Conservation (phyloP, 2,888 invertebrate genomes). For the Abrostola triplasia region DNA sequence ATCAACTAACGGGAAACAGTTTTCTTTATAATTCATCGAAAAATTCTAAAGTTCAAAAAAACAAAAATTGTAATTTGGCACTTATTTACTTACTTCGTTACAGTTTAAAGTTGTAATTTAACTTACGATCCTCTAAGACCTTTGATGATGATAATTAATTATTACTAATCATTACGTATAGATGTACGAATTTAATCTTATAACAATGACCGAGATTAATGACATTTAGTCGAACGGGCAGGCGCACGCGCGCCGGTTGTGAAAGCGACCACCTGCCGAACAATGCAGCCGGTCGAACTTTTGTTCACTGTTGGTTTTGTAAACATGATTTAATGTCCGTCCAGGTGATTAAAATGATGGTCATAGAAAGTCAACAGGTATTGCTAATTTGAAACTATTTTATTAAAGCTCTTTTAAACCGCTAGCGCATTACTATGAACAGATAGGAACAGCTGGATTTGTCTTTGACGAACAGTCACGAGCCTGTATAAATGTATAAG, state of each 20-base stretch:
- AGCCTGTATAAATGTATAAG: no score
- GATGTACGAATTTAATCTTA: conserved; percentile 37
- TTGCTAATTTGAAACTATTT: neutral
- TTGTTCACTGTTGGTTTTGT: conserved; percentile 17
- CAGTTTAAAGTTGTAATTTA: no score
- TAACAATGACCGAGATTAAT: conserved; percentile 60
- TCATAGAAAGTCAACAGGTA: neutral
- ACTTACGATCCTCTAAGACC: no score
- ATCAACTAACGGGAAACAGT: no score
- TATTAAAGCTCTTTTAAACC: neutral
- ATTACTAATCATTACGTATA: conserved; percentile 11
- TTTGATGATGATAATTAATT: no score
- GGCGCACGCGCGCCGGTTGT: conserved; percentile 48
- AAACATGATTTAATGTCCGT: conserved; percentile 6
- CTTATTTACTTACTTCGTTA: no score
- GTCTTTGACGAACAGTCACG: no score
- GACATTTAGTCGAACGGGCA: conserved; percentile 48
- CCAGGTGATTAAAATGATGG: conserved; percentile 9
- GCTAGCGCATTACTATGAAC: neutral
- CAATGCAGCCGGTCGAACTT: conserved; percentile 32
- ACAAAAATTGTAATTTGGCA: no score
- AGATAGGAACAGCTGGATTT: neutral
- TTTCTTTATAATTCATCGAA: no score
- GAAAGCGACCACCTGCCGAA: conserved; percentile 65
- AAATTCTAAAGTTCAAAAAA: no score